phyloP scores from a whole-genome alignment of 2,888 invertebrate genomes.

The Onchidella celtica region DNA sequence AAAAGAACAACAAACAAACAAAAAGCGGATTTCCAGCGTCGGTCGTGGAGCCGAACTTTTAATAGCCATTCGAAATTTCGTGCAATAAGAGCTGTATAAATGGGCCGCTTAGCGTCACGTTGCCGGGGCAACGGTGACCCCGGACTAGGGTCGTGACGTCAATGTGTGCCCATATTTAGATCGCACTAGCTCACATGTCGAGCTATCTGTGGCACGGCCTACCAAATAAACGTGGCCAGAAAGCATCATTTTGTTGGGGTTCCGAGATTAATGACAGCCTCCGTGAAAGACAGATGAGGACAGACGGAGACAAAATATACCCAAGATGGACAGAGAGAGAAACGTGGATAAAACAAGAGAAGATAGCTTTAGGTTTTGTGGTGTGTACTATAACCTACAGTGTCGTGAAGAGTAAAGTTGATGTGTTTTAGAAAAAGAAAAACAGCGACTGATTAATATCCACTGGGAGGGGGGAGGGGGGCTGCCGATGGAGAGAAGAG shows the following conservation, averaged over 20 bases:
- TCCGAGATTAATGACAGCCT: slow-evolving; percentile 28
- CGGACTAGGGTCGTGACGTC: slow-evolving; percentile 38
- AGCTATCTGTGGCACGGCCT: slow-evolving; percentile 37
- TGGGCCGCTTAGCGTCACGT: slow-evolving; percentile 44
- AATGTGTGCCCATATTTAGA: slow-evolving; percentile 41
- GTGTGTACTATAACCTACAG: too few relatives aligned
- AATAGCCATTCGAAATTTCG: slow-evolving; percentile 37
- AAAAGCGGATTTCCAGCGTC: background rate
- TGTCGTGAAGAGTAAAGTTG: too few relatives aligned
- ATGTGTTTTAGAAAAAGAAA: too few relatives aligned
- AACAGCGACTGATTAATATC: too few relatives aligned
- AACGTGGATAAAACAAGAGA: too few relatives aligned
- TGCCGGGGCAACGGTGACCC: slow-evolving; percentile 40
- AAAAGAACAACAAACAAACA: background rate
- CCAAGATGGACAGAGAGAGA: too few relatives aligned
- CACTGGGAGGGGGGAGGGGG: too few relatives aligned
- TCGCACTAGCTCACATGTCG: slow-evolving; percentile 31
- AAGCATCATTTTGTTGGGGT: slow-evolving; percentile 34
- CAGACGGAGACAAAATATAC: too few relatives aligned
- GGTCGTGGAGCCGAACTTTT: slow-evolving; percentile 28
- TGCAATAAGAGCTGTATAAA: slow-evolving; percentile 42
- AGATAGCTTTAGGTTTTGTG: too few relatives aligned
- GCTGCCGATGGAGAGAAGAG: too few relatives aligned
- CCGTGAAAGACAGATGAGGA: too few relatives aligned
- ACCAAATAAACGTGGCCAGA: slow-evolving; percentile 36